A percentile compares a stretch with the other conserved stretches of the same genome.
These are phyloP conservation scores for Drosophila baimaii DNA, from an alignment of 1,140 invertebrate genomes.

Conservation along the genomic window DNA sequence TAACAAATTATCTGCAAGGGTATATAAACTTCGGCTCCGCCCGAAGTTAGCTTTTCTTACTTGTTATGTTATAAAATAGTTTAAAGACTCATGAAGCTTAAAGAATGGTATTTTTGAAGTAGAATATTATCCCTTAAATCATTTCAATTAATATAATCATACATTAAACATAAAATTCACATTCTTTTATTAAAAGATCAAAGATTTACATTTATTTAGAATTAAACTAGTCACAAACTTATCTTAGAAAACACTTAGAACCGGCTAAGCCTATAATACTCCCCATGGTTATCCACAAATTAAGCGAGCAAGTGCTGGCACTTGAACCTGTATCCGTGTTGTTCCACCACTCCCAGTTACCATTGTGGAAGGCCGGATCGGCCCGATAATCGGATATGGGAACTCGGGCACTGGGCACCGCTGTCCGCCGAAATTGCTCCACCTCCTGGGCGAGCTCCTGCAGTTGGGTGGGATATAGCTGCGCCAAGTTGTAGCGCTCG, in stretches of 20 bases:
- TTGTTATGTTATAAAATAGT: too few species aligned
- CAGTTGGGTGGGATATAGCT: conserved; percentile 57
- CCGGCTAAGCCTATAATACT: conserved; percentile 17
- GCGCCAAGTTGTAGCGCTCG: conserved; percentile 89
- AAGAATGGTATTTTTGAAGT: too few species aligned
- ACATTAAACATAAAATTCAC: background rate
- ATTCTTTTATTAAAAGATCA: background rate
- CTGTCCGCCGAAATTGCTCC: conserved; percentile 46
- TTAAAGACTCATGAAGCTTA: too few species aligned
- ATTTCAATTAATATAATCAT: background rate
- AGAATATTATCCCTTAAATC: background rate
- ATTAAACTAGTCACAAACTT: conserved; percentile 1
- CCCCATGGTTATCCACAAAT: background rate
- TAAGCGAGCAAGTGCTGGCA: background rate
- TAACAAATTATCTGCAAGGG: too few species aligned
- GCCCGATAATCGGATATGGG: conserved; percentile 36
- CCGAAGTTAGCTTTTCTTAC: too few species aligned
- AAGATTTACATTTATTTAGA: background rate
- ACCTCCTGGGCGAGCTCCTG: conserved; percentile 66
- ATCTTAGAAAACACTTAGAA: background rate
- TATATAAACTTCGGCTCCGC: too few species aligned
- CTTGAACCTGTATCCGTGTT: conserved; percentile 28
- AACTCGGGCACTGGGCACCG: conserved; percentile 46
- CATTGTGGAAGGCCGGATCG: conserved; percentile 57
- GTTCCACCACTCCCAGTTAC: conserved; percentile 78